phyloP scores from a whole-genome alignment of 64 coral and sea anemone species.

The Astreopora myriophthalma region DNA sequence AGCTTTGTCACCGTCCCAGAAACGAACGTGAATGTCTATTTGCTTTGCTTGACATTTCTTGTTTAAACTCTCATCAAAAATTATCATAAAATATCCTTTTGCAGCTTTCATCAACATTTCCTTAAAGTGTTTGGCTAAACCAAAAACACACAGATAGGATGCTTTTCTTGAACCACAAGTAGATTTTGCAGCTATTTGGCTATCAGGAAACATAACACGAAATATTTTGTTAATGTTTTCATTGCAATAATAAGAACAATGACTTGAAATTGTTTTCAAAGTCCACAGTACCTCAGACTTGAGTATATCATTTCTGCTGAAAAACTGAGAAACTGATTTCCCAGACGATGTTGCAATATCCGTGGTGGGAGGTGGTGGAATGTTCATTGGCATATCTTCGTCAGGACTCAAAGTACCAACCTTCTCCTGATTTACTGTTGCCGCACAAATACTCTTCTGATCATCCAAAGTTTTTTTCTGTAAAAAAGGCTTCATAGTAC shows the following conservation, averaged over 20 bases:
- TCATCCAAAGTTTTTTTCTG: conserved; percentile 27
- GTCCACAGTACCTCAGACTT: no score
- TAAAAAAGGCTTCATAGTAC: no score
- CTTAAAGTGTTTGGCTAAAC: no score
- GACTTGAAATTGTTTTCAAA: no score
- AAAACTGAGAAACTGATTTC: conserved; percentile 63
- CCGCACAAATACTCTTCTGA: conserved; percentile 6
- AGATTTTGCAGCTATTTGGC: conserved; percentile 60
- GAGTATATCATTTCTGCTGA: conserved; percentile 60
- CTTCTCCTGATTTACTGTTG: conserved; percentile 1
- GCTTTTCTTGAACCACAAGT: conserved; percentile 55
- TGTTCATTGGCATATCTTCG: conserved; percentile 47
- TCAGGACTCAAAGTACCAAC: no score
- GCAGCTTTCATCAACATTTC: no score
- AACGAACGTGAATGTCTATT: conserved; percentile 74
- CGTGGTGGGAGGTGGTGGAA: conserved; percentile 28
- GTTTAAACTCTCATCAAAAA: conserved; percentile 77
- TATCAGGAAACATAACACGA: conserved; percentile 62
- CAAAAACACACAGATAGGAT: conserved; percentile 67
- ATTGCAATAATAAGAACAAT: conserved; percentile 52
- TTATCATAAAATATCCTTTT: no score
- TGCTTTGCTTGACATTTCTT: conserved; percentile 57
- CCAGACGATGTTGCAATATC: no score
- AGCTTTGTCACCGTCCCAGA: conserved; percentile 46
- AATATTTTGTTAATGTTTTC: conserved; percentile 34